Conservation (phyloP, 2,888 invertebrate genomes). For the Drosophila paranaensis region DNA sequence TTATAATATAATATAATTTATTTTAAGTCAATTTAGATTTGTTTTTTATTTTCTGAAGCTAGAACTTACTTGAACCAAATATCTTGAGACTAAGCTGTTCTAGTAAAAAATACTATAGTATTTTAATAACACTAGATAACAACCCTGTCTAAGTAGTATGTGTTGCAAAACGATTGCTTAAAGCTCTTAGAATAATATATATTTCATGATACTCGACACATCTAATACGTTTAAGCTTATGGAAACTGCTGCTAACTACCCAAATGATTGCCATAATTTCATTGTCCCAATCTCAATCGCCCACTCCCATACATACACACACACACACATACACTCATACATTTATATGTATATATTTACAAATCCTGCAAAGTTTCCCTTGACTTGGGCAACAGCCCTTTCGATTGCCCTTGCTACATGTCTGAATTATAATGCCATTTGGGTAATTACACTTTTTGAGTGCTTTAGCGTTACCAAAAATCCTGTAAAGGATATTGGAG, state of each 20-base stretch:
- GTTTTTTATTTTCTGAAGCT: no score
- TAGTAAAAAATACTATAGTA: no score
- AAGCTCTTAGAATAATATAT: no score
- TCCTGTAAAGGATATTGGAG: slow-evolving; percentile 63
- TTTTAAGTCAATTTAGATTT: no score
- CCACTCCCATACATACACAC: neutral
- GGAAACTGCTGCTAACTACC: slow-evolving; percentile 14
- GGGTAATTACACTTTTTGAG: slow-evolving; percentile 76
- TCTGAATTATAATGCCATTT: slow-evolving; percentile 76
- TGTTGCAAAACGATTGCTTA: no score
- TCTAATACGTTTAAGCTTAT: slow-evolving; percentile 7
- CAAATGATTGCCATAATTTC: slow-evolving; percentile 15
- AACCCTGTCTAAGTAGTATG: no score
- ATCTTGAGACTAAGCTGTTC: no score
- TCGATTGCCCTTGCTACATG: slow-evolving; percentile 24
- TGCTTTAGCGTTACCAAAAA: slow-evolving; percentile 59
- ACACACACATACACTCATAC: neutral
- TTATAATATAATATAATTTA: no score
- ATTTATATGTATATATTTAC: neutral
- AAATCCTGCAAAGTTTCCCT: slow-evolving; percentile 29
- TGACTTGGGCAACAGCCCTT: slow-evolving; percentile 20
- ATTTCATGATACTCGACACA: neutral
- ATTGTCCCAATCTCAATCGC: neutral
- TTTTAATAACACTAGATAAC: no score
- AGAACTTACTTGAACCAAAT: no score